Base-by-base conservation (phyloP, 2,888 invertebrate genomes). In the Leistus spinibarbis region DNA sequence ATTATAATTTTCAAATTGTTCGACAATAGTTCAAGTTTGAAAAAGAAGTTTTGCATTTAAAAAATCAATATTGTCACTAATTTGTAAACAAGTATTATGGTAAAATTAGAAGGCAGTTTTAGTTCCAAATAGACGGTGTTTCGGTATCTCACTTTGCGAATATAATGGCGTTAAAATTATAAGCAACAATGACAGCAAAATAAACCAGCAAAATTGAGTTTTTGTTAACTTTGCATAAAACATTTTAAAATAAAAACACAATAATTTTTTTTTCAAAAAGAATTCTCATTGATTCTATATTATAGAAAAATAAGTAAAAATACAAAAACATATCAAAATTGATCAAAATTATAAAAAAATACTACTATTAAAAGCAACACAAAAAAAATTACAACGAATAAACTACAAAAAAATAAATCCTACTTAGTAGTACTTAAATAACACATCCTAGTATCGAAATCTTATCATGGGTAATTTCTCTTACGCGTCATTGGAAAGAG, bases 161-260 rank as follows among this genome's bases (percentile, higher is more conserved):
- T 19, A 20, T 60, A 64, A 63, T n/a, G n/a, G 63, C 63, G 22
- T 22, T 63, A 63, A 64, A 64, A 23, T 22, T 23, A 23, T 64
- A 64, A 23, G 64, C 64, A 9, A 64, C 16, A 16, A 13, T 64
- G 23, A 23, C 64, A 40, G 27, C 27, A 64, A 64, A 64, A 23
- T 64, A 64, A 27, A 64, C 24, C 16, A 64, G 24, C 27, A 10
- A 57, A 19, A 19, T 20, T 19, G 57, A 19, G 17, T 57, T 57
- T n/a, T n/a, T 64, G 64, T 64, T 64, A 64, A 64, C 3, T 64
- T 64, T 64, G 64, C 64, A 64, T 53, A 40, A 66, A 40, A 66
- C 66, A 66, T 66, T 66, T 66, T 66, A 66, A 66, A 66, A 66
- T 66, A 66, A 66, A 66, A 40, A 66, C 66, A 66, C 66, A 54